phyloP scores from a whole-genome alignment of 2,113 vertebrate species.

The Cathartes aura region DNA sequence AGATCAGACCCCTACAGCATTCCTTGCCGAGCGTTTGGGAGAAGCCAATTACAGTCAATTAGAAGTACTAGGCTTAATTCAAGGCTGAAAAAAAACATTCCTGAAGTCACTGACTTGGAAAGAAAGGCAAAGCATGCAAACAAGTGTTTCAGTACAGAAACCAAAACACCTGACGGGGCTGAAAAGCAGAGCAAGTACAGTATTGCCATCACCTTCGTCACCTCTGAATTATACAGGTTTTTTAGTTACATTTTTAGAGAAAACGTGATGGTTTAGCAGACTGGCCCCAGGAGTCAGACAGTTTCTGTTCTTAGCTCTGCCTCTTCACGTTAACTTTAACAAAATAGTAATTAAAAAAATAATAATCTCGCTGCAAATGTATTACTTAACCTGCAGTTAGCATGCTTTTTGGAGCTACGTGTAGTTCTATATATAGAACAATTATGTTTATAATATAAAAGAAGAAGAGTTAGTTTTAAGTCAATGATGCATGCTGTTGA shows the following conservation, averaged over 20 bases:
- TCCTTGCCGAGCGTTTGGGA: neutral
- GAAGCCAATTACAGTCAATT: conserved; percentile 25
- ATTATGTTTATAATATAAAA: neutral
- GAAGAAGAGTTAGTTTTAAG: neutral
- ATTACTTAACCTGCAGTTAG: neutral
- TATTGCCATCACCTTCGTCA: neutral
- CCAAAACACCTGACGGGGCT: neutral
- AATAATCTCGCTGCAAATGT: neutral
- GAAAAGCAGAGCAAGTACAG: neutral
- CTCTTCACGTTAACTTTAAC: neutral
- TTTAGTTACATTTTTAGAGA: neutral
- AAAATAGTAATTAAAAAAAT: neutral
- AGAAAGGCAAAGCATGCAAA: conserved; percentile 22
- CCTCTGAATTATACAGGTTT: accelerated
- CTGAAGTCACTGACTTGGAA: conserved; percentile 28
- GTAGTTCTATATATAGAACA: neutral
- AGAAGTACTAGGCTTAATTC: conserved; percentile 38
- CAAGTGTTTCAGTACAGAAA: neutral
- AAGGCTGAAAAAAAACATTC: conserved; percentile 27
- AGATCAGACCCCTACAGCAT: neutral
- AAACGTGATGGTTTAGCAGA: neutral
- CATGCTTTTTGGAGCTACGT: neutral
- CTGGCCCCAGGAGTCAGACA: neutral
- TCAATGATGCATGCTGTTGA: neutral
- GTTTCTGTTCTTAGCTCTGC: neutral